A percentile compares a stretch with the other conserved stretches of the same genome.
phyloP scores from a whole-genome alignment of 2,797 vertebrate genomes.

The Rhinophrynus dorsalis region DNA sequence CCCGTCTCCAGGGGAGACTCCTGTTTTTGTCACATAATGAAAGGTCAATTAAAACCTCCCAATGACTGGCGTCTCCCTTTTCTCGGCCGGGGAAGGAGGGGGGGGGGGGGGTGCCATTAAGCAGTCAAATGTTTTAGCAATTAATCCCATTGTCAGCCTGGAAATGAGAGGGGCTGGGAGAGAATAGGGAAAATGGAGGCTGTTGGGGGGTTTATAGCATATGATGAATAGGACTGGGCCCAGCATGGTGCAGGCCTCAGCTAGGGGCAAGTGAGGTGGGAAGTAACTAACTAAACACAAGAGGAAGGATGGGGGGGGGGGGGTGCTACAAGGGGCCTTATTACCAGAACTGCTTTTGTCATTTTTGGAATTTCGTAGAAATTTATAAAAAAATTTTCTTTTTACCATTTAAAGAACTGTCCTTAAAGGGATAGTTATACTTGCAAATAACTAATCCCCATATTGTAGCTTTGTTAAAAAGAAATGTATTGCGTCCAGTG shows the following conservation, averaged over 20 bases:
- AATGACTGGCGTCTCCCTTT: constrained; percentile 1
- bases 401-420: no score
- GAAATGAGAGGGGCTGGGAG: constrained; percentile 15
- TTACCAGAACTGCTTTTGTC: no score
- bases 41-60: constrained; percentile 23
- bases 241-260: background rate
- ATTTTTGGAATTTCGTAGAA: no score
- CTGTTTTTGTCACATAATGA: background rate
- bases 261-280: background rate
- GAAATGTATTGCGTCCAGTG: no score
- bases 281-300: background rate
- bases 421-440: no score
- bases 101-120: background rate
- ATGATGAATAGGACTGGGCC: constrained; percentile 14
- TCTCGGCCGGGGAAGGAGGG: background rate
- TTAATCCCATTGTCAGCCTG: constrained; percentile 39
- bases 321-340: no score
- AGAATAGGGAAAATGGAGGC: background rate
- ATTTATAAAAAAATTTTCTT: no score
- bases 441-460: no score
- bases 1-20: background rate
- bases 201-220: background rate
- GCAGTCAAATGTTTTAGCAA: constrained; percentile 17
- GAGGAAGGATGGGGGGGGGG: no score
- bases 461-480: no score